These are phyloP conservation scores for Hypothenemus hampei DNA, from an alignment of 1,140 invertebrate species.

Conservation along the genomic window DNA sequence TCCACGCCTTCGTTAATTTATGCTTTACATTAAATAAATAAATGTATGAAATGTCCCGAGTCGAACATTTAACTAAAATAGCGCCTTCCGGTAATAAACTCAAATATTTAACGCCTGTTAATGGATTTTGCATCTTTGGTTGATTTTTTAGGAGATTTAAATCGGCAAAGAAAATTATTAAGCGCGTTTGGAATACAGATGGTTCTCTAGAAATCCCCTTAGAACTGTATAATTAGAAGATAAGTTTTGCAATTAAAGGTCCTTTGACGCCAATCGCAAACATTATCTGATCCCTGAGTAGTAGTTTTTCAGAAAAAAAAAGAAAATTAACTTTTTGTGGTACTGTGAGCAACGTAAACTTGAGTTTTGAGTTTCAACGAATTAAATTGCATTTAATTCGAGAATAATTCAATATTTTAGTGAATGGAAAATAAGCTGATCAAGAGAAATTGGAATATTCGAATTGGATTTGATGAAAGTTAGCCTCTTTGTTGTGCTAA, in stretches of 20 bases:
- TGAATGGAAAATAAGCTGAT: no score
- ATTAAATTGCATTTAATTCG: no score
- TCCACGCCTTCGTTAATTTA: constrained; percentile 37
- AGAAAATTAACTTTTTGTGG: no score
- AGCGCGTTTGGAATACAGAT: background rate
- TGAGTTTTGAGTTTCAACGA: no score
- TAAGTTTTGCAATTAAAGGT: constrained; percentile 11
- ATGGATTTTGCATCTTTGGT: constrained; percentile 28
- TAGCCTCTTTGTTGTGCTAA: no score
- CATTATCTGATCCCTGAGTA: no score
- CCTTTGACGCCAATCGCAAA: constrained; percentile 3
- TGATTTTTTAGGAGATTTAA: background rate
- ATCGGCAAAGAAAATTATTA: background rate
- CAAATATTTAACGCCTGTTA: constrained; percentile 38
- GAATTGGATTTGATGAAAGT: no score
- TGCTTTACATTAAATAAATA: constrained; percentile 41
- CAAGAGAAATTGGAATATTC: no score
- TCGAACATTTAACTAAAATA: constrained; percentile 13
- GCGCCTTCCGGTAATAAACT: constrained; percentile 34
- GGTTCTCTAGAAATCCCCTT: background rate
- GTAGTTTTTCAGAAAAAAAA: no score
- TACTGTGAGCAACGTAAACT: no score
- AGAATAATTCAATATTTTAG: no score
- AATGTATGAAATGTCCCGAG: constrained; percentile 29
- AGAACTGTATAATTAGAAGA: constrained; percentile 1